Conservation (phyloP, 2,797 vertebrate genomes). For the Tenualosa ilisha region DNA sequence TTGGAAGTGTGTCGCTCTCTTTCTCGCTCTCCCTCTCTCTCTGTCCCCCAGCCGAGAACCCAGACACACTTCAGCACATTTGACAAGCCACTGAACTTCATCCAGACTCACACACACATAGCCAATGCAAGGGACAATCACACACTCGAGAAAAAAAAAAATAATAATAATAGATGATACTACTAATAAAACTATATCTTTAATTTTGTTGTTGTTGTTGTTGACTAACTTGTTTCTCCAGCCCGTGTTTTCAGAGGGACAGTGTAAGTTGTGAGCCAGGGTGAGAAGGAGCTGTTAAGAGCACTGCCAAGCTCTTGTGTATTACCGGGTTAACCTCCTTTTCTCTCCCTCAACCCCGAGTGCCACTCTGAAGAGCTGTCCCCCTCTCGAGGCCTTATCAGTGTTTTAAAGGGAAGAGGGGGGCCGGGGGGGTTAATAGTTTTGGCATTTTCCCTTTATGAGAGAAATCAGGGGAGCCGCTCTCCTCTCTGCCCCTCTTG, state of each 20-base stretch:
- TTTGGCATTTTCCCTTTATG: conserved; percentile 34
- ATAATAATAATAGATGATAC: background rate
- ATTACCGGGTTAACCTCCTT: conserved; percentile 21
- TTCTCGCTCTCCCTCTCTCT: background rate
- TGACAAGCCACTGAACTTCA: background rate
- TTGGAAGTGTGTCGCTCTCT: conserved; percentile 6
- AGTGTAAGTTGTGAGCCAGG: background rate
- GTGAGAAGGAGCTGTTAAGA: background rate
- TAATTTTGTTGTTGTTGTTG: background rate
- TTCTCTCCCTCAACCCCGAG: background rate
- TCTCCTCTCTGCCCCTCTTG: conserved; percentile 22
- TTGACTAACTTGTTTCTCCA: background rate
- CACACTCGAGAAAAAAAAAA: background rate
- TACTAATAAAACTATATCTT: background rate
- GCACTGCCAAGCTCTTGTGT: background rate
- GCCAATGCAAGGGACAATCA: background rate
- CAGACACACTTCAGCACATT: background rate
- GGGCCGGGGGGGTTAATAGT: conserved; percentile 39
- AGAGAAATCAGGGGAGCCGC: conserved; percentile 16
- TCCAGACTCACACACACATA: background rate
- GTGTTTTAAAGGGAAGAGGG: conserved; percentile 25
- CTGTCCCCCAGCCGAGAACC: background rate
- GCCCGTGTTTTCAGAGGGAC: background rate
- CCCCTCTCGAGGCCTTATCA: conserved; percentile 15
- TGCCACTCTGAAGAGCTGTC: background rate